Conservation (phyloP, 2,113 vertebrate species). For the Pristiophorus japonicus region DNA sequence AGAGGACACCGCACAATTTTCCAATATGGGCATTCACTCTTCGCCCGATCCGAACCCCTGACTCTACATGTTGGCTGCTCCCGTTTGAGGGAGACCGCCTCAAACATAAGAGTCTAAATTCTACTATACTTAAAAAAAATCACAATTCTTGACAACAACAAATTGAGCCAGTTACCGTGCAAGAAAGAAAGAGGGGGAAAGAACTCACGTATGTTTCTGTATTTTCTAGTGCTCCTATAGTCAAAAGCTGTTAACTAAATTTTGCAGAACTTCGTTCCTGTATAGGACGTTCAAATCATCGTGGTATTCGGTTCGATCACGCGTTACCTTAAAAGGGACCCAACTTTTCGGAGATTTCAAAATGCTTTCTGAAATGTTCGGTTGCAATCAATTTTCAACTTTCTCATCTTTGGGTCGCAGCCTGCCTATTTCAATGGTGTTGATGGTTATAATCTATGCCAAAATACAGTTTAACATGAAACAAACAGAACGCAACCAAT, state of each 20-base stretch:
- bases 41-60: neutral
- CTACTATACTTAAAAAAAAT: neutral
- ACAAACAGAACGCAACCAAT: neutral
- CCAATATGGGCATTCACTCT: neutral
- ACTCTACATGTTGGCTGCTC: neutral
- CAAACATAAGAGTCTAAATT: neutral
- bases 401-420: neutral
- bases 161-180: neutral
- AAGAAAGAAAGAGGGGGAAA: too few relatives aligned
- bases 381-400: neutral
- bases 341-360: neutral
- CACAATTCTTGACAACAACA: neutral
- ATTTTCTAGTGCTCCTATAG: neutral
- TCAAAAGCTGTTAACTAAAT: neutral
- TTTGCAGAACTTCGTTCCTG: neutral
- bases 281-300: neutral
- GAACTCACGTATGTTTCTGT: too few relatives aligned
- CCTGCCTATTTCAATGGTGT: neutral
- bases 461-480: neutral
- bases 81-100: too few relatives aligned
- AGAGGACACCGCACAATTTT: neutral
- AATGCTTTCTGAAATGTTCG: neutral
- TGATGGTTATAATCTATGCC: neutral
- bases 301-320: neutral
- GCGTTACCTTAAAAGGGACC: neutral